Evolutionary conservation across 2,797 vertebrate species (phyloP), one percentile per base, ranked within the genome.

Genomic region (Lagodon rhomboides): DNA sequence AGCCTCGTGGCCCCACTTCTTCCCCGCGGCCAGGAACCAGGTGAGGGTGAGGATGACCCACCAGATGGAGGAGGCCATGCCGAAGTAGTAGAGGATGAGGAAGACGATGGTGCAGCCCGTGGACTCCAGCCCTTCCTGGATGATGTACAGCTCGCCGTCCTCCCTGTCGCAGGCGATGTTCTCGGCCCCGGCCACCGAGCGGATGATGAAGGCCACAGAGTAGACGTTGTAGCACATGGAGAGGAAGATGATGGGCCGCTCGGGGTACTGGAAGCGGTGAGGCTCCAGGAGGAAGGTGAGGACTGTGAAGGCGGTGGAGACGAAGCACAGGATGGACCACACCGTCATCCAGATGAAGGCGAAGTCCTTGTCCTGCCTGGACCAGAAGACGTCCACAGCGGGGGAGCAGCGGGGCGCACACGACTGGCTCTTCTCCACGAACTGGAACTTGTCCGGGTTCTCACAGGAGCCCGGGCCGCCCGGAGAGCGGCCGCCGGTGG

Each of bases 181-280:
- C 93, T 98, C 97, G 0, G 98, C 96, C 0, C 98, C 98, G 0
- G 98, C 97, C 79, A 97, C 97, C 0, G 97, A 97, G 61, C 98
- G 97, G 80, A 99, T 98, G 89, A 99, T 96, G 94, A 99, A 99
- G 87, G 98, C 98, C 86, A 99, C 95, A 0, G 98, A 98, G 94
- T 99, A 99, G 69, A 99, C 96, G 0, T 98, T 99, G 94, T 99
- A 99, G 92, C 98, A 99, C 98, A 99, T 98, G 79, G 97, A 98
- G 73, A 99, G 97, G 94, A 99, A 99, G 93, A 99, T 98, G 90
- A 99, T 99, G 89, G 98, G 98, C 47, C 98, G 94, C 94, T 99
- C 98, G 0, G 98, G 98, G 89, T 99, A 99, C 92, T 98, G 98
- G 94, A 99, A 99, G 71, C 98, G 97, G 77, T 97, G 97, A 0